phyloP scores from a whole-genome alignment of 2,797 vertebrate genomes.

The Huso huso region DNA sequence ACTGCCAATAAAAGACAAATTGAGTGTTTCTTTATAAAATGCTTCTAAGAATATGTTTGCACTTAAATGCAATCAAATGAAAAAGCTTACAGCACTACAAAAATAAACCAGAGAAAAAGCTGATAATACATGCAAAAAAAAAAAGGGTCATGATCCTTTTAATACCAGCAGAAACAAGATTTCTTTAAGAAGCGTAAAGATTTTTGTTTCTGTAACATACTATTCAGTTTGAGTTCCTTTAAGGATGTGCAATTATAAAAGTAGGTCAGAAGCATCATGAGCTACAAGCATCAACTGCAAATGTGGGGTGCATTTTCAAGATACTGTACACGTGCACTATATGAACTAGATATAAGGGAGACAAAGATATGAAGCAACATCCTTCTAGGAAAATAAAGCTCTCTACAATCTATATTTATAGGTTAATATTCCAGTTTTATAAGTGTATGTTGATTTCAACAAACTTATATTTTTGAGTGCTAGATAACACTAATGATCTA shows the following conservation, averaged over 20 bases:
- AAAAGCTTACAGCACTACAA: neutral
- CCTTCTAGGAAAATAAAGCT: slow-evolving; percentile 9
- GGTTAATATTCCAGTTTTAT: too few species aligned
- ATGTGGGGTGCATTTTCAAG: neutral
- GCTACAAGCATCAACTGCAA: slow-evolving; percentile 14
- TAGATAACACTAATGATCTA: too few species aligned
- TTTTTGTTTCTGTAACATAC: neutral
- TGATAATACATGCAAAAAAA: too few species aligned
- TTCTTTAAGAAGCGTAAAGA: neutral
- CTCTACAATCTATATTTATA: slow-evolving; percentile 19
- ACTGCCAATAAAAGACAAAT: neutral
- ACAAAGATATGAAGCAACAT: slow-evolving; percentile 2
- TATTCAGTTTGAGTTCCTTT: neutral
- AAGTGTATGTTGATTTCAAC: too few species aligned
- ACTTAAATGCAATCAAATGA: neutral
- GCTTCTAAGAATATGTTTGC: neutral
- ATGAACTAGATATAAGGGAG: neutral
- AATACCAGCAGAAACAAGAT: neutral
- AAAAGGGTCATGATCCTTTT: too few species aligned
- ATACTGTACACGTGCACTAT: neutral
- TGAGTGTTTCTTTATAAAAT: neutral
- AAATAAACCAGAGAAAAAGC: neutral
- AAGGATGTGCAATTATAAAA: slow-evolving; percentile 21
- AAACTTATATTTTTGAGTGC: too few species aligned
- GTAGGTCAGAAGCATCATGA: slow-evolving; percentile 34